Evolutionary conservation across 2,797 vertebrate genomes (phyloP), one percentile per base, ranked within the genome.

Genomic region (Capromys pilorides): DNA sequence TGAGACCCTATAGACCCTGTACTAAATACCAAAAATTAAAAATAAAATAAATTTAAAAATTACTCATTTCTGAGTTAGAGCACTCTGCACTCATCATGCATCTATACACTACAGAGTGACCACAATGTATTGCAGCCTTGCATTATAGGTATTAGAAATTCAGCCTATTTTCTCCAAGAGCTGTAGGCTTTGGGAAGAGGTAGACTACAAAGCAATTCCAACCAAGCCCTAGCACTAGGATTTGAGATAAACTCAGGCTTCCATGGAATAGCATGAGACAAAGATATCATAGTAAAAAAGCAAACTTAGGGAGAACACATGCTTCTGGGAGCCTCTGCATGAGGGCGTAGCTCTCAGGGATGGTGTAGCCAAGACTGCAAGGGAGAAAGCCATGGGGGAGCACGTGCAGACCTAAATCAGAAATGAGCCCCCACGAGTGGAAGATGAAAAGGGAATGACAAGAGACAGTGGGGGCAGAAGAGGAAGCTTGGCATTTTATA

Each of bases 181-280:
- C 24, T 86, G 31, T 75, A 51, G 54, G 22, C 80, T 62, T 33
- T 39, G 31, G 57, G 51, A 92, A 4, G 41, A 49, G 33, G 1
- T 39, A n/a, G 28, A 67, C 24, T 49, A 84, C 59, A 49, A 94
- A 91, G 69, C 45, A 59, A 41, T 69, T 41, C 54, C 12, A 85
- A 80, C n/a, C 54, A 24, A 39, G 31, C 6, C n/a, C 36, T 59
- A 79, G 62, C 81, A 22, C 49, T 77, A 91, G 39, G n/a, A 28
- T 85, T 92, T 85, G 64, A 86, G 75, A 51, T 39, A 85, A 94
- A 19, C 22, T 88, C 39, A 73, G 24, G 14, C 78, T 95, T 57
- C 61, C 62, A 5, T 9, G 3, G 12, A 78, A 39, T 18, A 69
- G 13, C 19, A 11, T 66, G 54, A 67, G 10, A 12, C 24, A 84